Evolutionary conservation across 2,113 vertebrate species (phyloP), one percentile per base, ranked within the genome.

Genomic region (Erpornis zantholeuca): DNA sequence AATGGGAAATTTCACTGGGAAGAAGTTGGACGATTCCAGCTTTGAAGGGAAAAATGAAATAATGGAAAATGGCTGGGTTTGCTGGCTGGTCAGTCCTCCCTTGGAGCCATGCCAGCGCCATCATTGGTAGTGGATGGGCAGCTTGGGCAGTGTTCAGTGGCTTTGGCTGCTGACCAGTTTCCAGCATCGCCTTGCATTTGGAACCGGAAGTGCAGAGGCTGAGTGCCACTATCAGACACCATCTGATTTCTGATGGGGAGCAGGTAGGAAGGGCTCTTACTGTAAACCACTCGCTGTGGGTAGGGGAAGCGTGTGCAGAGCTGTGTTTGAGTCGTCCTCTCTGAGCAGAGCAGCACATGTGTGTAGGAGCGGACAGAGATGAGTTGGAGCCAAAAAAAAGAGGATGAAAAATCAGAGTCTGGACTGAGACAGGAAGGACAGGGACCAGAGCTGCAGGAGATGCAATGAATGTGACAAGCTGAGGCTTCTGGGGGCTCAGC

Each of bases 201-300:
- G 65, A 89, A 78, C n/a, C 0, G 0, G 63, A 85, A 86, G 56
- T 31, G 75, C 11, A 5, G 66, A 72, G 71, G 68, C 59, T 40
- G 33, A 50, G 38, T 11, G 50, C 68, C 52, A 2, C 79, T 96
- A 94, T 96, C 96, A 35, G 64, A 47, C 96, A 93, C 92, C 82
- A 90, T 93, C 93, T 90, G 87, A 54, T 40, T 33, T 44, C 82
- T 90, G 71, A 63, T 75, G 66, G 91, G 84, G 72, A 93, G 91
- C 29, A 19, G 28, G 60, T 70, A 83, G 90, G 84, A 78, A 93
- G 64, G 35, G 54, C 68, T 90, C 53, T 96, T 80, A 81, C 90
- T 23, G 79, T 63, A 92, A 97, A 95, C 47, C 35, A 35, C 59
- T 70, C 2, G 0, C 63, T 21, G 15, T 19, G 31, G 81, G 86